Evolutionary conservation across 92 coral and sea anemone genomes (phyloP).

Genomic region (Siderastrea siderea): DNA sequence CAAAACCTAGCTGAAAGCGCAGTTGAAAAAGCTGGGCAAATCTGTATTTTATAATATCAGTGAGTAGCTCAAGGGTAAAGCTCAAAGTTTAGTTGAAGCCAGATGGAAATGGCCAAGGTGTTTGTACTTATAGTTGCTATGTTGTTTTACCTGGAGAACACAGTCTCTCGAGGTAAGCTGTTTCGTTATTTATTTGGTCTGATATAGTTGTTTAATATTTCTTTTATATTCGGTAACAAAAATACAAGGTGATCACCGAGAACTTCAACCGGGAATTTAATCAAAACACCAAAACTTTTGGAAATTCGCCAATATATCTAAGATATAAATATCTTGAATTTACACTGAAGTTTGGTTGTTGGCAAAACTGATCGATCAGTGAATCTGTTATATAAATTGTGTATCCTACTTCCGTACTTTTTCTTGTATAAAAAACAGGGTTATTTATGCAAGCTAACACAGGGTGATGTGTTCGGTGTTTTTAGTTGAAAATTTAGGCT

Average conservation of each 20-base stretch:
- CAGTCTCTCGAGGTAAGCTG: not conserved
- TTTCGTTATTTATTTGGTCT: not conserved
- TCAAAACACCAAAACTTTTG: not conserved
- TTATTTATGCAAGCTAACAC: too few relatives aligned
- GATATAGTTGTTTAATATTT: not conserved
- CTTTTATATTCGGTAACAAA: not conserved
- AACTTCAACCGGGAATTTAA: not conserved
- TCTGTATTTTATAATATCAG: not conserved
- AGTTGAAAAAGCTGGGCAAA: too few relatives aligned
- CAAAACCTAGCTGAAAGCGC: too few relatives aligned
- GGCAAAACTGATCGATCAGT: too few relatives aligned
- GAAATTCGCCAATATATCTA: not conserved
- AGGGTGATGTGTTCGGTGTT: too few relatives aligned
- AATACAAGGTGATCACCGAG: not conserved
- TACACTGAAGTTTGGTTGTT: too few relatives aligned
- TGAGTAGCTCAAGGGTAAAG: not conserved
- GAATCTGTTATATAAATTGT: too few relatives aligned
- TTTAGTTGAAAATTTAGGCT: too few relatives aligned
- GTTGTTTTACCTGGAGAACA: not conserved
- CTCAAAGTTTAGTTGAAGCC: not conserved
- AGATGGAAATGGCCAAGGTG: not conserved
- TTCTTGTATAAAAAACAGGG: too few relatives aligned
- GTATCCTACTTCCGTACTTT: too few relatives aligned
- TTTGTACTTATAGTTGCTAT: not conserved
- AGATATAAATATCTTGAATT: not conserved